Conservation (phyloP, 2,888 invertebrate genomes). For the Sinodicranocentrus sp. region DNA sequence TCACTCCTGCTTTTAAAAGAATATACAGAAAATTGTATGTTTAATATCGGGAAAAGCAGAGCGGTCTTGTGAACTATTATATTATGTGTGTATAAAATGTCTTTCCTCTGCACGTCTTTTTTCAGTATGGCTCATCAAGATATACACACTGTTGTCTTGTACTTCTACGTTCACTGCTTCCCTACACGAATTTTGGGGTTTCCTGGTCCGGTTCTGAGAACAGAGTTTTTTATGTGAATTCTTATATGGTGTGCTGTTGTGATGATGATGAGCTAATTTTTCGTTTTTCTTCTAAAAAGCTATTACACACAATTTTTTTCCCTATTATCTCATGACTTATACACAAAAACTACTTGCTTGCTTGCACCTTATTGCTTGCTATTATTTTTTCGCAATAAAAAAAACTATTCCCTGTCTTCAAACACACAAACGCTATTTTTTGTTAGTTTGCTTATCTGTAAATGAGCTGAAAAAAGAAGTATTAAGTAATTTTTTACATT, state of each 20-base stretch:
- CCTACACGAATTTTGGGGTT: slow-evolving; percentile 39
- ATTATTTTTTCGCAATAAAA: slow-evolving; percentile 32
- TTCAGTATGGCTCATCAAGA: slow-evolving; percentile 7
- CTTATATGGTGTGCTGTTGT: slow-evolving; percentile 30
- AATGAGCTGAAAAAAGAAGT: slow-evolving; percentile 50
- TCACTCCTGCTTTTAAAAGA: slow-evolving; percentile 26
- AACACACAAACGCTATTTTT: slow-evolving; percentile 41
- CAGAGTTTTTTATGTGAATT: slow-evolving; percentile 39
- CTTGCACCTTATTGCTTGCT: slow-evolving; percentile 16
- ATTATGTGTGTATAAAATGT: slow-evolving; percentile 14
- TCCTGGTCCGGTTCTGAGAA: slow-evolving; percentile 62
- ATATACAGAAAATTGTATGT: slow-evolving; percentile 4
- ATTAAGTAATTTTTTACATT: slow-evolving; percentile 67
- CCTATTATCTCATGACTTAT: slow-evolving; percentile 28
- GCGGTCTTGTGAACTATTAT: slow-evolving; percentile 8
- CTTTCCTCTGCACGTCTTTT: background rate
- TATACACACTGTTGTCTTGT: background rate
- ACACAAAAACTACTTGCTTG: slow-evolving; percentile 18
- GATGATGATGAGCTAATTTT: slow-evolving; percentile 44
- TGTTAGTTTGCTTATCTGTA: slow-evolving; percentile 48
- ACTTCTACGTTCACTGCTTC: slow-evolving; percentile 7
- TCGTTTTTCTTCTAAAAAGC: slow-evolving; percentile 27
- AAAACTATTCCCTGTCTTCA: background rate
- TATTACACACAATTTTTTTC: slow-evolving; percentile 29
- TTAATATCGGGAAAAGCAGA: slow-evolving; percentile 17